These are phyloP conservation scores for Myiopsitta monachus DNA, from an alignment of 2,113 vertebrate species.

Conservation along the genomic window DNA sequence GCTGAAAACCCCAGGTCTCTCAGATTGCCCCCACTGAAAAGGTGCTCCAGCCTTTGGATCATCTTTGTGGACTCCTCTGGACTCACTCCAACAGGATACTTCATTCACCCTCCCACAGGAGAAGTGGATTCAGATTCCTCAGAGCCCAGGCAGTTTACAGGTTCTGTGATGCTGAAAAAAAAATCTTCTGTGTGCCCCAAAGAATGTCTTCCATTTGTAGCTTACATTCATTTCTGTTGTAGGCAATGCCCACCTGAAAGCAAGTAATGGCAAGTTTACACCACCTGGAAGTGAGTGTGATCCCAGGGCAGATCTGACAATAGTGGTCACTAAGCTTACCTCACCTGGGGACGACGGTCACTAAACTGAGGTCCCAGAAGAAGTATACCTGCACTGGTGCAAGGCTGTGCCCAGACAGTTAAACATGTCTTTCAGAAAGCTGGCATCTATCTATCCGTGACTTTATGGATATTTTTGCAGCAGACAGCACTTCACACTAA, in stretches of 20 bases:
- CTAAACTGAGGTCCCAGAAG: neutral
- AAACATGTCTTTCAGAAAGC: neutral
- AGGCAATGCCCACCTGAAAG: neutral
- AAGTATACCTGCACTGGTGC: neutral
- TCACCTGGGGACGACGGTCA: too few species aligned
- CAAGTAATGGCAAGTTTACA: neutral
- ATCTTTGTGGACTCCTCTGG: neutral
- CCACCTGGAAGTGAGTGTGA: neutral
- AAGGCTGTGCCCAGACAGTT: neutral
- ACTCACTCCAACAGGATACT: neutral
- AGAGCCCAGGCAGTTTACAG: neutral
- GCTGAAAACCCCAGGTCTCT: neutral
- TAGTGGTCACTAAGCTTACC: neutral
- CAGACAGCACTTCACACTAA: neutral
- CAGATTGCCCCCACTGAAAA: neutral
- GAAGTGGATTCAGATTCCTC: neutral
- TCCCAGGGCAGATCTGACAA: neutral
- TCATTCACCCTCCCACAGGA: neutral
- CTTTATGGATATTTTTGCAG: neutral
- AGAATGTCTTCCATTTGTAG: neutral
- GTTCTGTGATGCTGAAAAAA: neutral
- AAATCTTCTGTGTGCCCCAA: neutral
- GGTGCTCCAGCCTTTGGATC: neutral
- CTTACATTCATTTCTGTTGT: neutral
- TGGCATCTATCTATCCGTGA: neutral